Evolutionary conservation across 2,797 vertebrate genomes (phyloP), one percentile per base, ranked within the genome.

Genomic region (Tadarida brasiliensis): DNA sequence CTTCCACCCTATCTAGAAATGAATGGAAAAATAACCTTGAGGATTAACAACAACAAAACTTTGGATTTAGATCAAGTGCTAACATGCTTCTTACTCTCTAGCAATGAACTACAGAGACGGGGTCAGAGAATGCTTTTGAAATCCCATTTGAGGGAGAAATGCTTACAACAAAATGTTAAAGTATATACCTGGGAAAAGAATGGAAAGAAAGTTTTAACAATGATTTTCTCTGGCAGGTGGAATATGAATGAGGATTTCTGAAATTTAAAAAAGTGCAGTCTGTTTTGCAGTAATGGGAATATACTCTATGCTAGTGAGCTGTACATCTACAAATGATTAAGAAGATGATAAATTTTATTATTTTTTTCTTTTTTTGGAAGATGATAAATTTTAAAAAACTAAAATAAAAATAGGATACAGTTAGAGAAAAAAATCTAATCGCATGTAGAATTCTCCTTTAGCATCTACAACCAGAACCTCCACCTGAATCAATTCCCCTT

Each of bases 141-240:
- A 80, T 68, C 30, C 20, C 47, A 28, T 77, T 77, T 59, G 28
- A 30, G 11, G n/a, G 30, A 85, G n/a, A 51, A 56, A 51, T 65
- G 47, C 76, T 91, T 68, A 70, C 11, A 47, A 39, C 22, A 86
- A 68, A 83, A 82, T 59, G 61, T 54, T 56, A 56, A 81, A 73
- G 49, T 87, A 28, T 47, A 68, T 28, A 30, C 44, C 20, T 78
- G 33, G 39, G 4, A 20, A 86, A 71, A 91, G 19, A 10, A 22
- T 49, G 1, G 24, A 24, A 82, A 87, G 51, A 87, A 61, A 44
- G 54, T 47, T n/a, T 76, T 87, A 49, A 74, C 70, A 87, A 19
- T 56, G 30, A 49, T 65, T 82, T 54, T 96, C 15, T 91, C 74
- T 96, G 81, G 35, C 39, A 87, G 35, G 54, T 80, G 51, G 51